These are phyloP conservation scores for Phyllopteryx taeniolatus DNA, from an alignment of 2,113 vertebrate genomes.

Conservation along the genomic window DNA sequence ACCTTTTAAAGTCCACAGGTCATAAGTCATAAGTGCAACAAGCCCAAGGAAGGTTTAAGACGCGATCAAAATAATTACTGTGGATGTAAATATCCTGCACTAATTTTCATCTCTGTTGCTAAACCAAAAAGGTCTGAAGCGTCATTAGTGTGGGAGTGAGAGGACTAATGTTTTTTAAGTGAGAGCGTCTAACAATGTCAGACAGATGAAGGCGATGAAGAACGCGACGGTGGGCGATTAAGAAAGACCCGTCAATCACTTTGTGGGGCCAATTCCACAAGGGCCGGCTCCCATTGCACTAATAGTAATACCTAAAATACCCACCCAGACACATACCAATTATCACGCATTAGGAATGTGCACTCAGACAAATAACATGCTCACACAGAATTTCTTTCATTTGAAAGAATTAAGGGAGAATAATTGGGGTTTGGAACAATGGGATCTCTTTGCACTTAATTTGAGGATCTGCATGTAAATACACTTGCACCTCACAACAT, in stretches of 20 bases:
- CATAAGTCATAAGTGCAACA: conserved; percentile 64
- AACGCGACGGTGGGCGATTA: conserved; percentile 1
- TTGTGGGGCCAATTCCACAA: conserved; percentile 14
- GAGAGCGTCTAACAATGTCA: conserved; percentile 2
- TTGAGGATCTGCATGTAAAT: not conserved
- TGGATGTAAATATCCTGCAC: conserved; percentile 56
- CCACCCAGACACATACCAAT: conserved; percentile 9
- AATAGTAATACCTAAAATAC: conserved; percentile 27
- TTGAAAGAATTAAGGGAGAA: not conserved
- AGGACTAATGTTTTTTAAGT: conserved; percentile 17
- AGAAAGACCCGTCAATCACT: conserved; percentile 39
- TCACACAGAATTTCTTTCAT: conserved; percentile 1
- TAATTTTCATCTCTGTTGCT: conserved; percentile 52
- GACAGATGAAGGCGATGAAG: conserved; percentile 15
- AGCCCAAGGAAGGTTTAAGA: conserved; percentile 41
- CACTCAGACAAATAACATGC: conserved; percentile 1
- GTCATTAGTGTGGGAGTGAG: conserved; percentile 36
- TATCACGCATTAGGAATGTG: conserved; percentile 16
- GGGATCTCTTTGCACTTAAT: not conserved
- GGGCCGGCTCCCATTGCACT: conserved; percentile 29
- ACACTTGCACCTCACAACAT: not conserved
- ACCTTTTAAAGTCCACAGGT: conserved; percentile 61
- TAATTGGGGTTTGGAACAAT: not conserved
- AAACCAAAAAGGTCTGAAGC: conserved; percentile 31
- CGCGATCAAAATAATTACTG: conserved; percentile 61